Evolutionary conservation across 2,113 vertebrate species (phyloP), one percentile per base, ranked within the genome.

Genomic region (Neogobius melanostomus): DNA sequence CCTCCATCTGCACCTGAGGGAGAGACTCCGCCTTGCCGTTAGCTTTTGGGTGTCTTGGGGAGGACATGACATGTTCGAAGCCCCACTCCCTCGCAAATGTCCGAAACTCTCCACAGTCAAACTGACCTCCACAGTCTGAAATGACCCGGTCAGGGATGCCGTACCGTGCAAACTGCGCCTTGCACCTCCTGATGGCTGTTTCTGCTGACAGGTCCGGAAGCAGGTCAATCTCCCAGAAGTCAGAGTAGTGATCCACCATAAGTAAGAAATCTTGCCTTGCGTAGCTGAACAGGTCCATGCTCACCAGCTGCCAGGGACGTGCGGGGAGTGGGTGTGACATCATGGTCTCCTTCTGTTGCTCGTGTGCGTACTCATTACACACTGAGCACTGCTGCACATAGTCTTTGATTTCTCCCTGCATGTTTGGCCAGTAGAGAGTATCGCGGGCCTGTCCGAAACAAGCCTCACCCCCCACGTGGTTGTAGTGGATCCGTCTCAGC

Each of bases 161-260:
- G 14, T 67, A 50, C 2, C n/a, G 11, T 16, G 50, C 49, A 67
- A 67, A 67, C 50, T 67, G 65, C 15, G 50, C 50, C 48, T 67
- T 67, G 65, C 50, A 67, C 7, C 50, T 7, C 15, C 15, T 52
- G 50, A 52, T 52, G 4, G 15, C 50, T 11, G 50, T 46, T 8
- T 46, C 45, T 46, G 45, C 45, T 6, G 45, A 46, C 5, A 52
- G 50, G 50, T 11, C 50, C 4, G 15, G 50, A 14, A 52, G 11
- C 4, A 11, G 11, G 7, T 52, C 15, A 9, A 11, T 11, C 11
- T 52, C 50, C 11, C 50, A 52, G 8, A n/a, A 52, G 50, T n/a
- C 50, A 9, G 50, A 14, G n/a, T n/a, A n/a, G n/a, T n/a, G n/a
- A n/a, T n/a, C n/a, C n/a, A n/a, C n/a, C n/a, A n/a, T n/a, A n/a